Conservation (phyloP, 2,113 vertebrate species). For the Callipepla californica region DNA sequence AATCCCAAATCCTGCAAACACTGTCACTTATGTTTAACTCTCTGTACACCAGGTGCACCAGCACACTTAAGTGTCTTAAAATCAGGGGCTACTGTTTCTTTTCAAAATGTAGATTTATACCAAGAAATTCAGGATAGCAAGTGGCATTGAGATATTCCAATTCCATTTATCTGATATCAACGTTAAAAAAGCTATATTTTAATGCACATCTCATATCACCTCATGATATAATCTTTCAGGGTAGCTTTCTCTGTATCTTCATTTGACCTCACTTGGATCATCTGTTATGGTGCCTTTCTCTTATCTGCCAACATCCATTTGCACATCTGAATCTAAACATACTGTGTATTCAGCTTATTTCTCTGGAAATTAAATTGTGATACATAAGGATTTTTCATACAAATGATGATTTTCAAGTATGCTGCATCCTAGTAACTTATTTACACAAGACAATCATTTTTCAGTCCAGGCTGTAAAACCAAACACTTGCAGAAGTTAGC, state of each 20-base stretch:
- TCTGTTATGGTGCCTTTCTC: background rate
- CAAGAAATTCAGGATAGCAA: background rate
- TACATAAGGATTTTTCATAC: background rate
- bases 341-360: background rate
- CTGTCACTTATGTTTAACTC: background rate
- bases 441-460: background rate
- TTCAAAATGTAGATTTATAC: background rate
- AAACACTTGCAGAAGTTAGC: background rate
- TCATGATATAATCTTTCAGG: background rate
- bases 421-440: background rate
- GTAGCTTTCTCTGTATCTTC: background rate
- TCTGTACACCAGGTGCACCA: background rate
- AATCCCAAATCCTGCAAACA: background rate
- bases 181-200: background rate
- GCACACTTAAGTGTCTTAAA: background rate
- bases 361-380: background rate
- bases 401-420: background rate
- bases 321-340: background rate
- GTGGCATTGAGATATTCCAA: background rate
- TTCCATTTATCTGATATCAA: background rate
- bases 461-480: background rate
- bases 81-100: background rate
- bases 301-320: background rate
- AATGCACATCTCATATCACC: background rate
- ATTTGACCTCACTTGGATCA: background rate